These are phyloP conservation scores for Rhimphoctona megacephalus DNA, from an alignment of 2,888 invertebrate species.

Conservation along the genomic window DNA sequence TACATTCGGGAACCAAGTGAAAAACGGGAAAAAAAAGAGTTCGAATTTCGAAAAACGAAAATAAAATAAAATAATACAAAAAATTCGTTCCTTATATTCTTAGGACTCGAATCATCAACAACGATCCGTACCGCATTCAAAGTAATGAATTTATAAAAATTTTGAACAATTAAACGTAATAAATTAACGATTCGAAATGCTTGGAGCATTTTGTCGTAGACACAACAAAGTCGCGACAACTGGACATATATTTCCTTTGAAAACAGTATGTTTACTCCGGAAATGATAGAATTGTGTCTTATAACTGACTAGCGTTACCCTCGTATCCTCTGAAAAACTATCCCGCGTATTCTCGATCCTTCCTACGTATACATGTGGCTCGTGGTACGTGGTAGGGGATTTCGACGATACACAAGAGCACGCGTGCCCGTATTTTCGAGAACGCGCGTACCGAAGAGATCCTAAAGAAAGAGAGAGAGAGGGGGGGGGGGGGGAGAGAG, in stretches of 20 bases:
- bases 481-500: conserved; percentile 49
- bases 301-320: conserved; percentile 22
- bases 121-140: too few species aligned
- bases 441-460: conserved; percentile 37
- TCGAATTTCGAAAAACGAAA: too few species aligned
- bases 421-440: conserved; percentile 31
- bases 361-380: conserved; percentile 45
- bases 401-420: conserved; percentile 21
- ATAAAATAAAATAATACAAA: too few species aligned
- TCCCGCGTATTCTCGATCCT: conserved; percentile 34
- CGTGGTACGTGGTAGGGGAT: conserved; percentile 51
- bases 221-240: background rate
- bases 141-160: too few species aligned
- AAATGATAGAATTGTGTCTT: conserved; percentile 5
- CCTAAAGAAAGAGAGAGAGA: conserved; percentile 28
- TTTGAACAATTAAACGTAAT: too few species aligned
- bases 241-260: too few species aligned
- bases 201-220: background rate
- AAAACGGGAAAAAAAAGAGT: too few species aligned
- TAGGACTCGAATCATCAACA: too few species aligned
- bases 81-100: too few species aligned
- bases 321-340: background rate
- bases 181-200: background rate
- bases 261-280: background rate
- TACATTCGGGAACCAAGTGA: too few species aligned